Base-by-base conservation (phyloP, 1,140 invertebrate genomes). In the Samia ricini region DNA sequence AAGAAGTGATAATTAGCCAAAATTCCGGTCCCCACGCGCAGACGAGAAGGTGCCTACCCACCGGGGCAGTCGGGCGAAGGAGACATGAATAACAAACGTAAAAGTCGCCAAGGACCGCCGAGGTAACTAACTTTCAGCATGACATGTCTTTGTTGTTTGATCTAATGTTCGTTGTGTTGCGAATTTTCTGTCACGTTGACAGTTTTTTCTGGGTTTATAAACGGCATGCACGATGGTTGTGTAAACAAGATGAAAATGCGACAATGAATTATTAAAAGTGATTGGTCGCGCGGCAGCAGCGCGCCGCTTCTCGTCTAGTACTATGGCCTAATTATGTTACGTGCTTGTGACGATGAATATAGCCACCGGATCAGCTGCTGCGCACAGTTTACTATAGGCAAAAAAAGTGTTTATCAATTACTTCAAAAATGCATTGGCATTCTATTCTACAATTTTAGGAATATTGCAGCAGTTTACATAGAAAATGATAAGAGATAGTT, bases 21-120 rank as follows among this genome's bases (percentile, higher is more conserved):
- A 92, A 92, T 93, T 92, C 92, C 91, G 91, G 92, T 92, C 91
- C 92, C 92, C 81, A 92, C 92, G 91, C 91, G 91, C 83, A 92
- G 90, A 87, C 90, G 85, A 88, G 91, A 92, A 91, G 85, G 86
- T 91, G 91, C 91, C 90, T 91, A 89, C 86, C 89, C 89, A 74
- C 87, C 89, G 87, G 91, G 91, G 91, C 87, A 86, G 77, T 90
- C 83, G 75, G 90, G 89, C 83, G 90, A 90, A 77, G 88, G 89
- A 82, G 88, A 91, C 74, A 92, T 92, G 91, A 92, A 92, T 78
- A 92, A 90, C 71, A 91, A 92, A 81, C 88, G 91, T 71, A 92
- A 92, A 91, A 92, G 89, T 84, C 91, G 92, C 75, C 91, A 91
- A 88, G 91, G 88, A 74, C 88, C 91, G 79, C 87, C 90, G 81